Conservation (phyloP, 2,113 vertebrate genomes). For the Erythrolamprus reginae region DNA sequence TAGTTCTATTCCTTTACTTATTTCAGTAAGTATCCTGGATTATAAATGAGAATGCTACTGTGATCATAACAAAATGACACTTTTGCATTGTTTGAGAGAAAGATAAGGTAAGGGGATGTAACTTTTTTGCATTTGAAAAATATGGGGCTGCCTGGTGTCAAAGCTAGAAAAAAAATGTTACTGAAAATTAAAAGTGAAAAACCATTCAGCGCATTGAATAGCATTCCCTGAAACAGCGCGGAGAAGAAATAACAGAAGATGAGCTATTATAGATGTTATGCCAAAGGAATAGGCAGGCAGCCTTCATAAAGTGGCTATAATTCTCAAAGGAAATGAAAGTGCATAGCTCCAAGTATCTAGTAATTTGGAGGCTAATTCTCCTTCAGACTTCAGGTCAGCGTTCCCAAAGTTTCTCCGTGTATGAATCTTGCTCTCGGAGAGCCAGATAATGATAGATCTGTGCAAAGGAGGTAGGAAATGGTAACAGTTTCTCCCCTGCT, state of each 20-base stretch:
- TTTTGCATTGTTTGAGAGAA: neutral
- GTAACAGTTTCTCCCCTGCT: slow-evolving; percentile 1
- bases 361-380: slow-evolving; percentile 43
- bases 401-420: slow-evolving; percentile 22
- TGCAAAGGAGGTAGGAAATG: neutral
- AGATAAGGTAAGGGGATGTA: neutral
- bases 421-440: slow-evolving; percentile 36
- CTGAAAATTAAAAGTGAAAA: slow-evolving; percentile 19
- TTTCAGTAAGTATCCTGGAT: neutral
- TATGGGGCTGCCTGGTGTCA: slow-evolving; percentile 11
- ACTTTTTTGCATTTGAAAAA: neutral
- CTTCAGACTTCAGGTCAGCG: slow-evolving; percentile 43
- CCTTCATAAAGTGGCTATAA: slow-evolving; percentile 50
- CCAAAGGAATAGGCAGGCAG: slow-evolving; percentile 50
- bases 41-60: neutral
- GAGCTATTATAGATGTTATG: slow-evolving; percentile 52
- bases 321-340: slow-evolving; percentile 56
- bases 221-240: slow-evolving; percentile 41
- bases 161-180: neutral
- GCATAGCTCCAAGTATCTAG: slow-evolving; percentile 52
- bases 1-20: neutral
- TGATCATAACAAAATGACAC: neutral
- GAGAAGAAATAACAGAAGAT: slow-evolving; percentile 53
- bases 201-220: slow-evolving; percentile 44
- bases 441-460: slow-evolving; percentile 14